Evolutionary conservation across 2,888 invertebrate species (phyloP).

Genomic region (Apamea epomidion): DNA sequence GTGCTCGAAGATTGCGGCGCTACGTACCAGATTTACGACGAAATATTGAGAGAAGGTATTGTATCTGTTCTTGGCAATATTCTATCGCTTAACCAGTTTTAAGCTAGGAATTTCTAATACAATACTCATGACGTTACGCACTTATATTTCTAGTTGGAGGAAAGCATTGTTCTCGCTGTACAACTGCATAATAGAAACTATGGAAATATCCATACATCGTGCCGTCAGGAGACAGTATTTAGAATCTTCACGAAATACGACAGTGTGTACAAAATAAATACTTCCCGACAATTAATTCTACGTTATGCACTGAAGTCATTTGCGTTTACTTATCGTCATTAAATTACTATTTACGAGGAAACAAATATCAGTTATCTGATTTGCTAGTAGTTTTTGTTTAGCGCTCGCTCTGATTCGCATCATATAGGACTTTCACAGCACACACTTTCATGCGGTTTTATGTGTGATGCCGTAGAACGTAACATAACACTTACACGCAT

Average conservation of each 20-base stretch:
- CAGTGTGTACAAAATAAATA: conserved; percentile 66
- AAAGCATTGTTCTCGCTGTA: conserved; percentile 10
- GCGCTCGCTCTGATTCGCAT: conserved; percentile 57
- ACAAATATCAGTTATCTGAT: conserved; percentile 31
- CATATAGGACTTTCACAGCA: conserved; percentile 53
- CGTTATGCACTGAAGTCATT: conserved; percentile 60
- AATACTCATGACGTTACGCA: conserved; percentile 14
- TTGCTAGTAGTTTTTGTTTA: conserved; percentile 39
- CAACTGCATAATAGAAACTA: conserved; percentile 5
- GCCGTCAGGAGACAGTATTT: conserved; percentile 47
- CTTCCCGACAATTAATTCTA: conserved; percentile 60
- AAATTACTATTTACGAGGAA: conserved; percentile 19
- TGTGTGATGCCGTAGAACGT: conserved; percentile 40
- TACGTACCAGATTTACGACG: conserved; percentile 95
- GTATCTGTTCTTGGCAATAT: conserved; percentile 26
- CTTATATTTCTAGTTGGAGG: not conserved
- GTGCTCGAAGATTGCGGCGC: conserved; percentile 94
- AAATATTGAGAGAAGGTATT: conserved; percentile 91
- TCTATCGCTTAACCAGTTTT: conserved; percentile 9
- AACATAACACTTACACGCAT: conserved; percentile 37
- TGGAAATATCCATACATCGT: conserved; percentile 3
- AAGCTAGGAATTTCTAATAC: conserved; percentile 1
- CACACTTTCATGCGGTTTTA: conserved; percentile 47
- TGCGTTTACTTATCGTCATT: conserved; percentile 39
- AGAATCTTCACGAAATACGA: conserved; percentile 45